Evolutionary conservation across 1,140 invertebrate species (phyloP), one percentile per base, ranked within the genome.

Genomic region (Drosophila melanogaster): DNA sequence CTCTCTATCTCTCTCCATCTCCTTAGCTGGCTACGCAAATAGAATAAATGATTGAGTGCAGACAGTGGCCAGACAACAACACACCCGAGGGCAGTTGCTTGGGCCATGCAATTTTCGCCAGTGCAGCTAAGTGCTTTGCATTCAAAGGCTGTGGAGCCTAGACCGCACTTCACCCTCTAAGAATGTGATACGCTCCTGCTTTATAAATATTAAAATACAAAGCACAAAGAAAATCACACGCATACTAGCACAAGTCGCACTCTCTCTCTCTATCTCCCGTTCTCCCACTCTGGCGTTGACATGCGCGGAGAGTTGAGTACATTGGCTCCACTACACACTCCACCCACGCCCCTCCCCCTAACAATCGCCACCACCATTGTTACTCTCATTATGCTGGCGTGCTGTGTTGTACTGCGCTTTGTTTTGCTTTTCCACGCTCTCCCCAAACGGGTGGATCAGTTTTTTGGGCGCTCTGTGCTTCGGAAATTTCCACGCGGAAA

Each of bases 1-100:
- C 72, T 44, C 53, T 46, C 11, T 30, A 19, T 30, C 11, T 15
- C n/a, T 7, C 47, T 5, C 24, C 33, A 24, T 35, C 50, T 69
- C 50, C 47, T 11, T 57, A n/a, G 43, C 19, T 37, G 17, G 24
- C 46, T 70, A 81, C 64, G 73, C 59, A 85, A 77, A 81, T 74
- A 77, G 62, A 85, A 81, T 60, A 57, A 58, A 37, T 64, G 65
- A 78, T 75, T 59, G 83, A 73, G 62, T 49, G 64, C 83, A 87
- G 83, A 87, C 83, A 79, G 44, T 44, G 76, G 51, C 79, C 83
- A 87, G 83, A 81, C 83, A 79, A 67, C 60, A 78, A 66, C 54
- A 81, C 50, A 58, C 59, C 57, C 50, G 41, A 41, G 57, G 80
- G 46, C 22, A 40, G 50, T 37, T 64, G 33, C 35, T 60, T 76